Evolutionary conservation across 2,797 vertebrate species (phyloP).

Genomic region (Acanthurus lineatus): DNA sequence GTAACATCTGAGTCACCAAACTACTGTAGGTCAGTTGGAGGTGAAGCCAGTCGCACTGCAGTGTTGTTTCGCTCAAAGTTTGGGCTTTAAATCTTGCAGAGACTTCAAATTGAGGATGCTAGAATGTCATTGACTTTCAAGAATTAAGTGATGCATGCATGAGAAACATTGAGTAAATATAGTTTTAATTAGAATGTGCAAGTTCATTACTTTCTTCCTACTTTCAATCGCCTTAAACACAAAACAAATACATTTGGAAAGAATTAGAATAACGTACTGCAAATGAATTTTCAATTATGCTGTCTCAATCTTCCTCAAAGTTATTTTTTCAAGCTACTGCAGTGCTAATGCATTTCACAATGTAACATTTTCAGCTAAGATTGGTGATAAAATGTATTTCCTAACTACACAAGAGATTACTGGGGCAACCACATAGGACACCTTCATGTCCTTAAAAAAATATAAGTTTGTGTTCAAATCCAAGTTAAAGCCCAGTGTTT

Average conservation of each 20-base stretch:
- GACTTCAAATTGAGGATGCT: constrained; percentile 28
- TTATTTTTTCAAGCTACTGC: constrained; percentile 11
- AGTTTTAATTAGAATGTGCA: constrained; percentile 62
- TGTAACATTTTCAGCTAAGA: neutral
- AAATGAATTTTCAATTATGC: constrained; percentile 38
- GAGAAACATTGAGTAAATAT: constrained; percentile 55
- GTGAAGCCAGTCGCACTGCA: constrained; percentile 24
- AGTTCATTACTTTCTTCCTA: constrained; percentile 41
- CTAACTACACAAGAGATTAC: neutral
- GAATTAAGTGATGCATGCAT: constrained; percentile 56
- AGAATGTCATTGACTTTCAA: constrained; percentile 44
- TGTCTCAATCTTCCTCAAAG: constrained; percentile 28
- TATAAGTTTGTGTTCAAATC: neutral
- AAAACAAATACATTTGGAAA: constrained; percentile 48
- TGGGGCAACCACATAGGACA: neutral
- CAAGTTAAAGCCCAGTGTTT: neutral
- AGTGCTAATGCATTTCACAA: constrained; percentile 22
- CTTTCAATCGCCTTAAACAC: constrained; percentile 40
- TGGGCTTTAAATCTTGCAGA: constrained; percentile 34
- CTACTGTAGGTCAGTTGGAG: constrained; percentile 31
- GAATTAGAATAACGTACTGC: constrained; percentile 21
- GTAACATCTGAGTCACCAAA: constrained; percentile 46
- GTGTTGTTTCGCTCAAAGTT: constrained; percentile 19
- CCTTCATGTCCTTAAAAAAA: neutral
- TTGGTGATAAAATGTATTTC: constrained; percentile 3